Evolutionary conservation across 2,888 invertebrate genomes (phyloP), one percentile per base, ranked within the genome.

Genomic region (Timema podura): DNA sequence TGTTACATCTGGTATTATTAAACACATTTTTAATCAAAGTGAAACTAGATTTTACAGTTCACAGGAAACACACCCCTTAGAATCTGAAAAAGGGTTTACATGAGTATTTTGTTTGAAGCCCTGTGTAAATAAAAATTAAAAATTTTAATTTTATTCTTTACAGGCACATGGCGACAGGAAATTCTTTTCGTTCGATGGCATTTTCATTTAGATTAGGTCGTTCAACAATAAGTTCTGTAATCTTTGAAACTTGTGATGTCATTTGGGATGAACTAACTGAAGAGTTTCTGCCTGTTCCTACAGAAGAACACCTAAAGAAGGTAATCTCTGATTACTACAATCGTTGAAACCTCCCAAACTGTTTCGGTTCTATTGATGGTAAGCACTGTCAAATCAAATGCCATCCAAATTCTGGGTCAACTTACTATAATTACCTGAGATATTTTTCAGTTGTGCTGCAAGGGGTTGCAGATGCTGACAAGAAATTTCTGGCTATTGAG

Each of bases 381-480:
- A 57, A 30, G 57, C 57, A 57, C 5, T 57, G 57, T 9, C 57
- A 57, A 57, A n/a, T 57, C 8, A 57, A 13, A 61, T 61, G 61
- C 13, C 61, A 2, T 6, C 11, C 30, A 9, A 61, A 44, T n/a
- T 61, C 44, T 16, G 61, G 61, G 30, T 44, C 61, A 0, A 9
- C 10, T 7, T 61, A 44, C 44, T 61, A 44, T 30, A 61, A 61
- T 61, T 61, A 61, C 0, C 8, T 44, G 3, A 61, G 45, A 45
- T 44, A 61, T 61, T 61, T 61, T n/a, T 61, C 61, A 2, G 61
- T 61, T 6, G 30, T 61, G 9, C 61, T 61, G 11, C 61, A 61
- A 61, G 61, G 44, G 7, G 16, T 61, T 8, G 16, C 61, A 44
- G 61, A 61, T 44, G 61, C 61, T 44, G 44, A 61, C 45, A 44